Evolutionary conservation across 2,888 invertebrate species (phyloP), one percentile per base, ranked within the genome.

Genomic region (Prosopocoilus inquinatus): DNA sequence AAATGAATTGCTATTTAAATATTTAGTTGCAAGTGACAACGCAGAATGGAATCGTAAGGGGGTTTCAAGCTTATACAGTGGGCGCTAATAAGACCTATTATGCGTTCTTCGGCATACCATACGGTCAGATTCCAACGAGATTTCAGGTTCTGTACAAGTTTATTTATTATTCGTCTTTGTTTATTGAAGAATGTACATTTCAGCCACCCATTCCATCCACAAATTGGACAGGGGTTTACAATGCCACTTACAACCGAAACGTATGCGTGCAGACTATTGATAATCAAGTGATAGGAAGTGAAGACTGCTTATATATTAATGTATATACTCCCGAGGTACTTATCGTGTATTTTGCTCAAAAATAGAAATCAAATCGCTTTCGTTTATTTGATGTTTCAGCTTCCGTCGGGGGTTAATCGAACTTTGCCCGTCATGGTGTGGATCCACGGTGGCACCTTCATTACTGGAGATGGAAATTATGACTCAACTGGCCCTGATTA

Each of bases 391-490:
- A 11, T 9, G 15, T 46, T 46, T 32, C 4, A 28, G 28, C 12
- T 46, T n/a, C 28, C 46, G 28, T 28, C 11, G n/a, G n/a, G 32
- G 1, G 51, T 8, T 13, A 28, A 28, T 7, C 16, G 50, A 41
- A 46, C 43, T 11, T 41, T 68, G 9, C 72, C 72, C 2, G 70
- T 70, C 11, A 70, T 72, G 69, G 69, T 73, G 4, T 71, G 67
- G 64, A 66, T 73, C 12, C 65, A 71, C 53, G 70, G 71, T 3
- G 71, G 71, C 32, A 64, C 61, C 7, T 70, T 70, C 44, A 55
- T 65, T 55, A 52, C 47, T 15, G 70, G 70, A 12, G 54, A 60
- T 32, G 60, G 70, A 9, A 64, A 62, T 28, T 65, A 67, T 20
- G 57, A 65, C 34, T 11, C 51, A 2, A 66, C 57, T 44, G 68